These are phyloP conservation scores for Orchesellides sinensis DNA, from an alignment of 2,888 invertebrate species.

Conservation along the genomic window DNA sequence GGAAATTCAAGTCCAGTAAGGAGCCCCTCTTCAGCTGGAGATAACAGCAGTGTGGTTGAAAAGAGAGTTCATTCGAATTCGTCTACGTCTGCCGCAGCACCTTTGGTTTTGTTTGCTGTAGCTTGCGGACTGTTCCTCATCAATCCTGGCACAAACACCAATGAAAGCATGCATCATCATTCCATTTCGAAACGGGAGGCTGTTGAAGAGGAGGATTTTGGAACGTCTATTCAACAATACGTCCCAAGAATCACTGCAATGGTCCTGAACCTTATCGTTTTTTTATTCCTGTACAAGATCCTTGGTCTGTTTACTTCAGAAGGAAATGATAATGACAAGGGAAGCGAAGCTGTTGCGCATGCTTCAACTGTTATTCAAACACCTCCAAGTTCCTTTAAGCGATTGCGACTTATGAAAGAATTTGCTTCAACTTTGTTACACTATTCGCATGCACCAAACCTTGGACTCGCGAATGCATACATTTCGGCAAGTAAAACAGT, in stretches of 20 bases:
- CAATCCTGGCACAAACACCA: conserved; percentile 69
- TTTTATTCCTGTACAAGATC: conserved; percentile 70
- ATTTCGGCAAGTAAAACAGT: conserved; percentile 16
- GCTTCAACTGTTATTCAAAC: neutral
- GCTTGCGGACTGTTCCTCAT: conserved; percentile 74
- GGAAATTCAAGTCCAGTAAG: conserved; percentile 44
- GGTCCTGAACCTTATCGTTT: conserved; percentile 68
- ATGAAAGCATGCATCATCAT: conserved; percentile 1
- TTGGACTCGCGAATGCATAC: conserved; percentile 27
- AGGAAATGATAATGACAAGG: neutral
- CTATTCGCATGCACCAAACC: neutral
- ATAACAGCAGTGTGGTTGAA: neutral
- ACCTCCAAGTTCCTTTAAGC: conserved; percentile 26
- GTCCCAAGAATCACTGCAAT: conserved; percentile 69
- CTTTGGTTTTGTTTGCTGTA: conserved; percentile 73
- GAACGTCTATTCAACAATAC: conserved; percentile 55
- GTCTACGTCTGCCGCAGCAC: conserved; percentile 55
- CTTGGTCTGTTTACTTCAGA: conserved; percentile 56
- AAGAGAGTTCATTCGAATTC: neutral
- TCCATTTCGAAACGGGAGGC: conserved; percentile 14
- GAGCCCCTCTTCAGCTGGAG: conserved; percentile 29
- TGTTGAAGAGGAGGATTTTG: too few species aligned
- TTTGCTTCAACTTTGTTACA: conserved; percentile 10
- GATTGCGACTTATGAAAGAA: conserved; percentile 26
- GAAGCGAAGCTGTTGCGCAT: neutral